A percentile compares a stretch with the other conserved stretches of the same genome.
Conservation (phyloP, 2,888 invertebrate genomes). For the Watsonalla cultraria region DNA sequence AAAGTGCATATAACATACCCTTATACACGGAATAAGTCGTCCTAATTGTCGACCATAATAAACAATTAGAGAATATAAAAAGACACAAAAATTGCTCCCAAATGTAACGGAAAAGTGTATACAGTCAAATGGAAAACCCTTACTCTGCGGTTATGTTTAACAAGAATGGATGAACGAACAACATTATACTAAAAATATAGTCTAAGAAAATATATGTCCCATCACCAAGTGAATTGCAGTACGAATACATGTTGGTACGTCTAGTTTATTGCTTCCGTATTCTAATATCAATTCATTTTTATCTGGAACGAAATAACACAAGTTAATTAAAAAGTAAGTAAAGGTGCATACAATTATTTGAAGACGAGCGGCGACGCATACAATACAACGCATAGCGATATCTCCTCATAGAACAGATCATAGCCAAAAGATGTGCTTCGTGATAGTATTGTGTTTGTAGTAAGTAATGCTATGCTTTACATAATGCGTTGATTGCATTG, state of each 20-base stretch:
- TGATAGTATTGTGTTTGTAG: too few relatives aligned
- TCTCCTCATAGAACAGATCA: too few relatives aligned
- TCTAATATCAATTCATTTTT: background rate
- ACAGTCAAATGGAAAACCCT: background rate
- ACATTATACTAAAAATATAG: background rate
- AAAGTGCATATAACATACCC: background rate
- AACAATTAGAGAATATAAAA: too few relatives aligned
- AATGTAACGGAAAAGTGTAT: slow-evolving; percentile 2
- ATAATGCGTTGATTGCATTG: too few relatives aligned
- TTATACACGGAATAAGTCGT: too few relatives aligned
- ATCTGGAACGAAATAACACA: background rate
- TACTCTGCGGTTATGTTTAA: background rate
- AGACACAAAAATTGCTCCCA: background rate
- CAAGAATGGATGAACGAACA: slow-evolving; percentile 13
- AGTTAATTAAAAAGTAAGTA: too few relatives aligned
- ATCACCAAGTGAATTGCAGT: background rate
- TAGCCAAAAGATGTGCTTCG: too few relatives aligned
- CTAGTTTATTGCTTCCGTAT: background rate
- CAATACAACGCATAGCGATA: too few relatives aligned
- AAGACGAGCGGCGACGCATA: too few relatives aligned
- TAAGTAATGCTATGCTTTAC: too few relatives aligned
- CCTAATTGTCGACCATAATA: too few relatives aligned
- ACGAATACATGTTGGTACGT: background rate
- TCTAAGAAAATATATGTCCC: background rate
- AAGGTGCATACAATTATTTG: too few relatives aligned